phyloP scores from a whole-genome alignment of 2,888 invertebrate species.

The Bruchidius siliquastri region DNA sequence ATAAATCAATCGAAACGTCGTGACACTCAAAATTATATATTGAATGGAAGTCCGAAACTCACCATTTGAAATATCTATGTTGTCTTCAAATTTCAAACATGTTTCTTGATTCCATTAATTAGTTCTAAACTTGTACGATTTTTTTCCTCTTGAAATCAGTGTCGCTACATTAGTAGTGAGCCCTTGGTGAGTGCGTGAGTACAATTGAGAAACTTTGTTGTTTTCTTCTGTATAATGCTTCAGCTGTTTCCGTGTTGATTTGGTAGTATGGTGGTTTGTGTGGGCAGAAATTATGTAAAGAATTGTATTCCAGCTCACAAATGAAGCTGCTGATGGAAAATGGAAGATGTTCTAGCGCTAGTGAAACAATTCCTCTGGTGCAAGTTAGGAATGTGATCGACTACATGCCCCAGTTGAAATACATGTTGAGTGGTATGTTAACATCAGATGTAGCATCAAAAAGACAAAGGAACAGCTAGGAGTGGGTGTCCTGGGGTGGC shows the following conservation, averaged over 20 bases:
- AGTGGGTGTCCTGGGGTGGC: slow-evolving; percentile 49
- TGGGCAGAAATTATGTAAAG: not conserved
- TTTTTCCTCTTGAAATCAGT: too few relatives aligned
- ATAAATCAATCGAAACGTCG: too few relatives aligned
- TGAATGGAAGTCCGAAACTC: too few relatives aligned
- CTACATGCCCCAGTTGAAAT: slow-evolving; percentile 83
- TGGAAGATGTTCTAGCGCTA: slow-evolving; percentile 67
- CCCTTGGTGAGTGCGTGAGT: too few relatives aligned
- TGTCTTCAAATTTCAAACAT: too few relatives aligned
- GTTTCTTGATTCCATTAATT: too few relatives aligned
- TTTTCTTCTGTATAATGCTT: too few relatives aligned
- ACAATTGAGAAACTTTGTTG: too few relatives aligned
- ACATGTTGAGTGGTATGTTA: slow-evolving; percentile 63
- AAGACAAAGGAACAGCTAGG: slow-evolving; percentile 59
- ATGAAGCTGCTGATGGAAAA: slow-evolving; percentile 71
- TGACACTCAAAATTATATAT: too few relatives aligned
- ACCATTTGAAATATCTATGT: too few relatives aligned
- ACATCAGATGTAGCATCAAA: slow-evolving; percentile 48
- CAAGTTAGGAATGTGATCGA: slow-evolving; percentile 79
- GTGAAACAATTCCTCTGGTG: slow-evolving; percentile 72
- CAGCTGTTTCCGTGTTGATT: not conserved
- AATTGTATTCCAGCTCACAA: slow-evolving; percentile 50
- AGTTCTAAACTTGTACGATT: too few relatives aligned
- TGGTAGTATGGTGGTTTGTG: not conserved
- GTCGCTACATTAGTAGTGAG: too few relatives aligned